Evolutionary conservation across 2,888 invertebrate genomes (phyloP).

Genomic region (Dryobota labecula): DNA sequence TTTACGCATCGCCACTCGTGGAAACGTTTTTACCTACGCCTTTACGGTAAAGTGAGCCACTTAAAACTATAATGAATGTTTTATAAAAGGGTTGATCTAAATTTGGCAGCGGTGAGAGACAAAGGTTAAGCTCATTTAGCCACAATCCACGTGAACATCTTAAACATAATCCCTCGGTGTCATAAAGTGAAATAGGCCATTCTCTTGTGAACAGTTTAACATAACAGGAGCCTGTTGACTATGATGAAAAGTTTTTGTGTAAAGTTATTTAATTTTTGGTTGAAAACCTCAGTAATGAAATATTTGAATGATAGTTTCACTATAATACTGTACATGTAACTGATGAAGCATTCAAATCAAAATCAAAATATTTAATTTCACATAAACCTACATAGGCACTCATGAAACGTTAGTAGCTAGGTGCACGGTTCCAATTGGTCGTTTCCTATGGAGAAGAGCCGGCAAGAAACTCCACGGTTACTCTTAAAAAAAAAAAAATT

Average conservation of each 20-base stretch:
- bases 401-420: too few species aligned
- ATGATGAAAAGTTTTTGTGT: not conserved
- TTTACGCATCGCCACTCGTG: not conserved
- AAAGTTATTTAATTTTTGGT: not conserved
- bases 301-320: not conserved
- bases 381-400: too few species aligned
- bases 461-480: too few species aligned
- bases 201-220: not conserved
- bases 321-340: not conserved
- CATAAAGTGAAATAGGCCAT: slow-evolving; percentile 33
- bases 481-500: too few species aligned
- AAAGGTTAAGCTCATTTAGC: slow-evolving; percentile 20
- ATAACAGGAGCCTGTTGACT: slow-evolving; percentile 4
- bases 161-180: slow-evolving; percentile 34
- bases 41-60: not conserved
- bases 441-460: too few species aligned
- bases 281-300: not conserved
- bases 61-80: slow-evolving; percentile 19
- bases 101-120: slow-evolving; percentile 14
- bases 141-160: slow-evolving; percentile 30
- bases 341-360: too few species aligned
- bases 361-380: too few species aligned
- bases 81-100: slow-evolving; percentile 13
- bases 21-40: not conserved
- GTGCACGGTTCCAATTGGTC: too few species aligned